These are phyloP conservation scores for Pygocentrus nattereri DNA, from an alignment of 2,797 vertebrate genomes.

Conservation along the genomic window DNA sequence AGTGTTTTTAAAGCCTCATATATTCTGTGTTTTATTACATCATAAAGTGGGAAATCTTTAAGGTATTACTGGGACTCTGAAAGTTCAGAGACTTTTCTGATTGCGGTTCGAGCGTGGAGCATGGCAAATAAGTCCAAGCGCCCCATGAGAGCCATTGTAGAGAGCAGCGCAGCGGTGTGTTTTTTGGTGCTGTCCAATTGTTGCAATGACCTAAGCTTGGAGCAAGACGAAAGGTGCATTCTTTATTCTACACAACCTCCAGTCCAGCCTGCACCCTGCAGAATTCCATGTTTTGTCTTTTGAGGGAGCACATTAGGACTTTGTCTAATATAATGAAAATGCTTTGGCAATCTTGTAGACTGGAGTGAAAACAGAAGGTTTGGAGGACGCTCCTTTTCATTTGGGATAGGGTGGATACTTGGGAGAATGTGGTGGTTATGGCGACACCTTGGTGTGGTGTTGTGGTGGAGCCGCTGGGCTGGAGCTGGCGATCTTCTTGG, in stretches of 20 bases:
- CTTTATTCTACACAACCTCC: constrained; percentile 38
- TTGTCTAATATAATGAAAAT: constrained; percentile 75
- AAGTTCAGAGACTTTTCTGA: constrained; percentile 46
- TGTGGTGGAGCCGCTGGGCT: constrained; percentile 68
- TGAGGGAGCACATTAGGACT: constrained; percentile 70
- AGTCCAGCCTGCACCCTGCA: constrained; percentile 67
- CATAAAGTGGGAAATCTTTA: constrained; percentile 57
- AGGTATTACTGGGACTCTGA: constrained; percentile 46
- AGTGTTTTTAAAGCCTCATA: constrained; percentile 50
- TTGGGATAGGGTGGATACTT: constrained; percentile 20
- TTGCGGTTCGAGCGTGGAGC: constrained; percentile 23
- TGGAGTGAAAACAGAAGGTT: constrained; percentile 72
- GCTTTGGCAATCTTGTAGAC: constrained; percentile 68
- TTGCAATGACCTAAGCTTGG: constrained; percentile 28
- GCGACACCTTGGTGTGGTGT: constrained; percentile 75
- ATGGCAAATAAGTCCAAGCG: constrained; percentile 19
- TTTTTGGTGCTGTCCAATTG: constrained; percentile 35
- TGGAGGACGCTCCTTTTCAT: constrained; percentile 53
- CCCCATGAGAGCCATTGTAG: constrained; percentile 23
- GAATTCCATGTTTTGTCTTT: constrained; percentile 75
- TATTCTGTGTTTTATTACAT: constrained; percentile 62
- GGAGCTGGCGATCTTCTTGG: constrained; percentile 74
- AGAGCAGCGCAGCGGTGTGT: neutral
- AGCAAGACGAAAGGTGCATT: constrained; percentile 24
- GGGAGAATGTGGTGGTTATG: constrained; percentile 74